Conservation (phyloP, 2,797 vertebrate species). For the Halcyon chelicuti region DNA sequence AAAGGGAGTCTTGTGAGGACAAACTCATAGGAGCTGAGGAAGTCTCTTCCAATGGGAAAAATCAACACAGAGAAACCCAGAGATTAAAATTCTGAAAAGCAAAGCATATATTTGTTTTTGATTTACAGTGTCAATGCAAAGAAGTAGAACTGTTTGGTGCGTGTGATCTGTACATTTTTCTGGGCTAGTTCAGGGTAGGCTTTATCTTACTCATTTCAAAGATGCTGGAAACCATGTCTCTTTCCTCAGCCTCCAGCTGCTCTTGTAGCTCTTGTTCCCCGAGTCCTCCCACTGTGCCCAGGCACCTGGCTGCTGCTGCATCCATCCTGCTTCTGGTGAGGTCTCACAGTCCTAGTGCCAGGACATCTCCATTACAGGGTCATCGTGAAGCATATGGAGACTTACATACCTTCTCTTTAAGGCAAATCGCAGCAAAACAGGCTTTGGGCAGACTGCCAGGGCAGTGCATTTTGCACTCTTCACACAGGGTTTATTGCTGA, state of each 20-base stretch:
- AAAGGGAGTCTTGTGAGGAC: not conserved
- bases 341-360: not conserved
- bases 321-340: not conserved
- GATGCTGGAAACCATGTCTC: fast-evolving
- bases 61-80: not conserved
- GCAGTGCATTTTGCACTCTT: not conserved
- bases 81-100: not conserved
- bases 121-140: not conserved
- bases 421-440: not conserved
- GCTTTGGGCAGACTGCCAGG: not conserved
- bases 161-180: not conserved
- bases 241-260: not conserved
- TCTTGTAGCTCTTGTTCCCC: not conserved
- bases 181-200: not conserved
- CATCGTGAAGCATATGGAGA: not conserved
- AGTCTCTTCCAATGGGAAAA: not conserved
- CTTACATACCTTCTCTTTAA: not conserved
- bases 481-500: not conserved
- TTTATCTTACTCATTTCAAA: not conserved
- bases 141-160: not conserved
- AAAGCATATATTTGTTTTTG: not conserved
- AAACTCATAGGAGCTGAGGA: not conserved
- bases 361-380: fast-evolving
- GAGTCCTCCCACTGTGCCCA: fast-evolving
- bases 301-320: not conserved